Evolutionary conservation across 2,888 invertebrate species (phyloP).

Genomic region (Eupithecia inturbata): DNA sequence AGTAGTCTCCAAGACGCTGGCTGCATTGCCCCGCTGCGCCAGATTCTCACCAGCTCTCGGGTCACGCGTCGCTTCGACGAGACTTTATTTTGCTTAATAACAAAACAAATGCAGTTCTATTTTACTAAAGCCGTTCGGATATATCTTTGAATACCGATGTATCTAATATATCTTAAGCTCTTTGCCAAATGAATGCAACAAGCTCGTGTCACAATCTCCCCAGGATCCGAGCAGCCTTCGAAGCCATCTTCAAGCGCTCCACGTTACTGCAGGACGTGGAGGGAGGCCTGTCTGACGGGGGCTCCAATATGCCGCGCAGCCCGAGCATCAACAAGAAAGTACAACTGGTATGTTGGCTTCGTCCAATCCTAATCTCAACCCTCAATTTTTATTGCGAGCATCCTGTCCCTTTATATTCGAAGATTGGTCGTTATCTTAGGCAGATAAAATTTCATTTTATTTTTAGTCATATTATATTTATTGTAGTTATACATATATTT

Average conservation of each 20-base stretch:
- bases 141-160: not conserved
- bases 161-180: not conserved
- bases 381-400: too few relatives aligned
- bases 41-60: too few relatives aligned
- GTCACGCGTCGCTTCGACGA: too few relatives aligned
- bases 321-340: slow-evolving; percentile 94
- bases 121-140: not conserved
- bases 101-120: too few relatives aligned
- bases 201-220: not conserved
- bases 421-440: too few relatives aligned
- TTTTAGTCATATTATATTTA: too few relatives aligned
- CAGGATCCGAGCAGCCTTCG: slow-evolving; percentile 94
- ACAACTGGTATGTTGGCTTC: slow-evolving; percentile 87
- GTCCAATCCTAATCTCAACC: not conserved
- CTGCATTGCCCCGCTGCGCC: too few relatives aligned
- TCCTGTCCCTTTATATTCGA: too few relatives aligned
- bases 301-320: slow-evolving; percentile 81
- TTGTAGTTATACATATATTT: too few relatives aligned
- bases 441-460: too few relatives aligned
- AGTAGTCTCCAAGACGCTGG: too few relatives aligned
- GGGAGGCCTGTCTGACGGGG: slow-evolving; percentile 76
- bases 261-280: slow-evolving; percentile 94
- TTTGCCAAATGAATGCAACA: not conserved
- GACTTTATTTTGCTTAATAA: too few relatives aligned
- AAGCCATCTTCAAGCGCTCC: slow-evolving; percentile 95